Evolutionary conservation across 2,888 invertebrate species (phyloP), one percentile per base, ranked within the genome.

Genomic region (Marasmarcha lunaedactyla): DNA sequence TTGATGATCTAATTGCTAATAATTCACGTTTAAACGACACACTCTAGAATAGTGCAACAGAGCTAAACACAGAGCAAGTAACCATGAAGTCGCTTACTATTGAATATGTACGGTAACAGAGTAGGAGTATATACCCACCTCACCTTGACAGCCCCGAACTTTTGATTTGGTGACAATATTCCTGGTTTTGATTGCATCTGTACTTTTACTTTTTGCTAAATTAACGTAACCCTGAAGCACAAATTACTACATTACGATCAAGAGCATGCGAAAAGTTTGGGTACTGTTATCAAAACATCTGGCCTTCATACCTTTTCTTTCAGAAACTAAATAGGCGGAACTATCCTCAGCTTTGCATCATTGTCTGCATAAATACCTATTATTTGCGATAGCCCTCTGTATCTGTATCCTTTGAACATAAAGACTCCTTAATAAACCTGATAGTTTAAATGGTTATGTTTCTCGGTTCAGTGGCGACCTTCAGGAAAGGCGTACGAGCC

Each of bases 401-500:
- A 11, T 30, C 6, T 20, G 6, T 10, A 30, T n/a, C 3, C 6
- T 7, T 11, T 30, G n/a, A n/a, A n/a, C n/a, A n/a, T n/a, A 30
- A 30, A 30, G 10, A 30, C 2, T 7, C 11, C n/a, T 30, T n/a
- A 3, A 9, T 30, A n/a, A 30, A 4, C 30, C 4, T 11, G 30
- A 30, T 30, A 66, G 60, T 51, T 66, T 62, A 67, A 66, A 78
- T 60, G 50, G 46, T 67, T 57, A 74, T 79, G 57, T 81, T 83
- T 83, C 71, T 78, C 74, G 78, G 73, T 84, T 84, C 89, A 98
- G 98, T 98, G 95, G 97, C 97, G 79, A 95, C 97, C 86, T 98
- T 98, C 94, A 95, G 97, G 92, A 97, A 98, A 88, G 97, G 98
- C 89, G 98, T 98, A 85, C 94, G 97, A 86, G 97, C 97, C 87